Evolutionary conservation across 2,888 invertebrate species (phyloP), one percentile per base, ranked within the genome.

Genomic region (Platerodrilus igneus): DNA sequence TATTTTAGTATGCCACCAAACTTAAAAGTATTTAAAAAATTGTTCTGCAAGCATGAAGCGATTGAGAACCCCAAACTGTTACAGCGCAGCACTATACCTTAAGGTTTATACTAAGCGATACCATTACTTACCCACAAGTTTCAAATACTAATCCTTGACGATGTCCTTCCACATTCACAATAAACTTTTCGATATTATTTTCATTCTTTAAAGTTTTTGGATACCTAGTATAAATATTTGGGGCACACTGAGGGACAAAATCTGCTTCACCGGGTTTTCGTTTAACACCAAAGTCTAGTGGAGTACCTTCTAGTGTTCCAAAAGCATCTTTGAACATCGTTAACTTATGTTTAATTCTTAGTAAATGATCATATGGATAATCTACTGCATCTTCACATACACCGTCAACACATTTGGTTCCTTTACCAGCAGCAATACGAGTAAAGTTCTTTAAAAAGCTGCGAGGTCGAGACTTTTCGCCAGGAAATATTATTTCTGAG

Each of bases 71-170:
- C n/a, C n/a, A n/a, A n/a, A n/a, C n/a, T n/a, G n/a, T n/a, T n/a
- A n/a, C n/a, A n/a, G n/a, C n/a, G n/a, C n/a, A n/a, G n/a, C n/a
- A n/a, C n/a, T n/a, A n/a, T n/a, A n/a, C n/a, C n/a, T n/a, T n/a
- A n/a, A n/a, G n/a, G n/a, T n/a, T n/a, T n/a, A n/a, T n/a, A n/a
- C n/a, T n/a, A n/a, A n/a, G n/a, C n/a, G n/a, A n/a, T n/a, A n/a
- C n/a, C n/a, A n/a, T n/a, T 30, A 48, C 50, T 48, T 49, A 53
- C 53, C 28, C 19, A 27, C 53, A 53, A n/a, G 38, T 40, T 34
- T 48, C 45, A 25, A 45, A 48, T 3, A 48, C 32, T 7, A 52
- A 16, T 10, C 42, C 43, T 34, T 52, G 52, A 25, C 42, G 22
- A 18, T 43, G 32, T 5, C 34, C 34, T 21, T 46, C 36, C 2